phyloP scores from a whole-genome alignment of 2,113 vertebrate species.

The Hyperoodon ampullatus region DNA sequence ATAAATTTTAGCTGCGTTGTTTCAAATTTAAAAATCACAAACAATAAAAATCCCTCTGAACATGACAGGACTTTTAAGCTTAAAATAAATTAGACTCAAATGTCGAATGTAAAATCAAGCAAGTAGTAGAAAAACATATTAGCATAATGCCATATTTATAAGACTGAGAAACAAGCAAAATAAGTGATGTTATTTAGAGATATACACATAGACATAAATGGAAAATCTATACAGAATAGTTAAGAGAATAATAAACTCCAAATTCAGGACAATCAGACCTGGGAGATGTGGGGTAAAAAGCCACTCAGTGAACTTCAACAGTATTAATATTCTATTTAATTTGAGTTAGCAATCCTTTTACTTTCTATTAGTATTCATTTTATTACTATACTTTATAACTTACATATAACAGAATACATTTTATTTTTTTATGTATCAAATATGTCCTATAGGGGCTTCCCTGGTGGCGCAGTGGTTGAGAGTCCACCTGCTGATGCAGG shows the following conservation, averaged over 20 bases:
- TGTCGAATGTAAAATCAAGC: not conserved
- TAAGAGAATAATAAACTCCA: not conserved
- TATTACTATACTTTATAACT: not conserved
- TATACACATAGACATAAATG: not conserved
- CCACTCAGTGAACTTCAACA: not conserved
- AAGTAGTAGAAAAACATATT: not conserved
- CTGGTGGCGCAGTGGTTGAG: no score
- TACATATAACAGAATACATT: not conserved
- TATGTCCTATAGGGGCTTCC: not conserved
- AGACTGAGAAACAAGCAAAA: not conserved
- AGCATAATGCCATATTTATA: not conserved
- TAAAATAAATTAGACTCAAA: not conserved
- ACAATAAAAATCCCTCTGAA: not conserved
- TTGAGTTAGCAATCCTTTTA: not conserved
- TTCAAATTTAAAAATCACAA: constrained; percentile 10
- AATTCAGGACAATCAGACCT: not conserved
- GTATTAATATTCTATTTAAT: not conserved
- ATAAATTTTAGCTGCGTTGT: not conserved
- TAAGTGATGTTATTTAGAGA: not conserved
- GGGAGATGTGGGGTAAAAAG: not conserved
- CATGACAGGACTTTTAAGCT: not conserved
- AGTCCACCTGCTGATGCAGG: no score
- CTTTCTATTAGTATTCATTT: not conserved
- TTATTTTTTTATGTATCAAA: not conserved
- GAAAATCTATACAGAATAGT: not conserved